phyloP scores from a whole-genome alignment of 2,888 invertebrate species.

The Acholoe squamosa region DNA sequence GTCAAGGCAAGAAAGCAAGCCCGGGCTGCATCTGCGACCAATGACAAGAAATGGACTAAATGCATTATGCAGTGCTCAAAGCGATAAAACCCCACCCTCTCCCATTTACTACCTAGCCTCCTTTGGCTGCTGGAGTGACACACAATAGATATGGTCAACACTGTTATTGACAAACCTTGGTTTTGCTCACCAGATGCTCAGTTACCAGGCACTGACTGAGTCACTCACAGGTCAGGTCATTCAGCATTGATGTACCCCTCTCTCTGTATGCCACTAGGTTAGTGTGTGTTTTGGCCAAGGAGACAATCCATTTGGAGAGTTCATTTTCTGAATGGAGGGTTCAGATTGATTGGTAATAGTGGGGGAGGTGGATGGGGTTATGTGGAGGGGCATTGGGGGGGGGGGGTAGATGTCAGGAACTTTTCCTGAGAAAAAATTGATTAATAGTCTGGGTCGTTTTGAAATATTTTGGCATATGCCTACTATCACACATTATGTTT shows the following conservation, averaged over 20 bases:
- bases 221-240: constrained; percentile 20
- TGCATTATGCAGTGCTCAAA: too few relatives aligned
- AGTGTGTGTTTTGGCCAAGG: neutral
- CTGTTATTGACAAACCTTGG: neutral
- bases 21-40: too few relatives aligned
- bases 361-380: too few relatives aligned
- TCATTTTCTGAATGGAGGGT: neutral
- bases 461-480: too few relatives aligned
- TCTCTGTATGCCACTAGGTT: neutral
- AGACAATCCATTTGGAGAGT: neutral
- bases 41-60: too few relatives aligned
- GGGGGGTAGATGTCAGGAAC: too few relatives aligned
- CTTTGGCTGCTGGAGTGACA: constrained; percentile 1
- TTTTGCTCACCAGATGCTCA: constrained; percentile 19
- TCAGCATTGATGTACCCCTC: neutral
- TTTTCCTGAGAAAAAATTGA: too few relatives aligned
- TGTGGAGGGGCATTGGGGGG: too few relatives aligned
- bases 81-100: too few relatives aligned
- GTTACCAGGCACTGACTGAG: constrained; percentile 40
- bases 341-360: neutral
- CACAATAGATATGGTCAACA: constrained; percentile 41
- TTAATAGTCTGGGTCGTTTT: too few relatives aligned
- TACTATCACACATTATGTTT: too few relatives aligned
- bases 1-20: too few relatives aligned
- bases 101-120: neutral